Evolutionary conservation across 2,888 invertebrate genomes (phyloP), one percentile per base, ranked within the genome.

Genomic region (Temnothorax ravouxi): DNA sequence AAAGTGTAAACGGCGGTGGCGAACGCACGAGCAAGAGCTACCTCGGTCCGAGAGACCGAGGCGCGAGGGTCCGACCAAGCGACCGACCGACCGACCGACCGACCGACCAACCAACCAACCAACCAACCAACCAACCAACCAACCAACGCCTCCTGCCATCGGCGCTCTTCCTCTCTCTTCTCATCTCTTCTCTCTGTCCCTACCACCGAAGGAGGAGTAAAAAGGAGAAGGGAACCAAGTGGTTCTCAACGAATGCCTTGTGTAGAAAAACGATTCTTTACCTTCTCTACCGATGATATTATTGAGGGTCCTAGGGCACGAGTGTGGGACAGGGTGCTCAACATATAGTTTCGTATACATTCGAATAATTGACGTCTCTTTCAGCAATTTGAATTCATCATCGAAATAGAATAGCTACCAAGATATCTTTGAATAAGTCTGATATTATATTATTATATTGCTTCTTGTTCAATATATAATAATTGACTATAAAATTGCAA

Each of bases 1-100:
- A 89, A 91, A 92, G 92, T 90, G 92, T 91, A 92, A 93, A 92
- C 92, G 93, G 89, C 90, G 92, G 90, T 91, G 92, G 91, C 85
- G 87, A 88, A 91, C 91, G 91, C 88, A 88, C 89, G 86, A 90
- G 86, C 88, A 83, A 88, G 88, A 34, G 34, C 25, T 84, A 52
- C 52, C 62, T 83, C 76, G 85, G 81, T 79, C 84, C 81, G 84
- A 74, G 59, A 87, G 1, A 34, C 77, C 86, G 74, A 84, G 44
- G 54, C n/a, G n/a, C n/a, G n/a, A n/a, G n/a, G n/a, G 56, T 77
- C 41, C 66, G 66, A 69, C 34, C 77, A 34, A 79, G n/a, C 34
- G 47, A 41, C 67, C 79, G 41, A 79, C 47, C 69, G 56, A 66
- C 41, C 66, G 66, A 69, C 34, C 77, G 44, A 79, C 13, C 34